These are phyloP conservation scores for Montifringilla adamsi DNA, from an alignment of 2,113 vertebrate species.

Conservation along the genomic window DNA sequence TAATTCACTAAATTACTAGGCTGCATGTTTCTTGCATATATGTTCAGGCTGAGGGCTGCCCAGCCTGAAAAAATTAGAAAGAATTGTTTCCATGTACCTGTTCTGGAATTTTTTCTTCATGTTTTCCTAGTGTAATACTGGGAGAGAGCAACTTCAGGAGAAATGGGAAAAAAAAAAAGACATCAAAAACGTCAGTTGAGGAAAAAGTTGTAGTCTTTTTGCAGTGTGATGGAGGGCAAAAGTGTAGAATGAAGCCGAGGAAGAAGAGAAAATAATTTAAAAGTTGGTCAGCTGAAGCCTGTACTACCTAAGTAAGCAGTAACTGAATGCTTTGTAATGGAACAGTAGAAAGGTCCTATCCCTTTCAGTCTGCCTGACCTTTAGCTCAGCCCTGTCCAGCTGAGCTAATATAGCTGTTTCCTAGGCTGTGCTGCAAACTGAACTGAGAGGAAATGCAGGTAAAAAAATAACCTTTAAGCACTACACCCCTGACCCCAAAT, in stretches of 20 bases:
- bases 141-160: background rate
- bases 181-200: background rate
- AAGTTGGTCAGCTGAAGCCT: background rate
- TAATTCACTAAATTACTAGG: background rate
- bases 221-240: background rate
- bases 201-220: background rate
- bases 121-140: background rate
- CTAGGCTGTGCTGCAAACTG: background rate
- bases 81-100: background rate
- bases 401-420: background rate
- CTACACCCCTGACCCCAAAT: background rate
- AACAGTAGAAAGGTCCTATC: background rate
- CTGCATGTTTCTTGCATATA: background rate
- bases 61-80: background rate
- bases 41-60: background rate
- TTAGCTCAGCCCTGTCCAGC: background rate
- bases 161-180: background rate
- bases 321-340: background rate
- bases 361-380: background rate
- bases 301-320: background rate
- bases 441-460: background rate
- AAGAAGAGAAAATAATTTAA: background rate
- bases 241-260: background rate
- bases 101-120: background rate
- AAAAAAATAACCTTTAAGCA: background rate